Base-by-base conservation (phyloP, 2,888 invertebrate species). In the Mylabris sibirica region DNA sequence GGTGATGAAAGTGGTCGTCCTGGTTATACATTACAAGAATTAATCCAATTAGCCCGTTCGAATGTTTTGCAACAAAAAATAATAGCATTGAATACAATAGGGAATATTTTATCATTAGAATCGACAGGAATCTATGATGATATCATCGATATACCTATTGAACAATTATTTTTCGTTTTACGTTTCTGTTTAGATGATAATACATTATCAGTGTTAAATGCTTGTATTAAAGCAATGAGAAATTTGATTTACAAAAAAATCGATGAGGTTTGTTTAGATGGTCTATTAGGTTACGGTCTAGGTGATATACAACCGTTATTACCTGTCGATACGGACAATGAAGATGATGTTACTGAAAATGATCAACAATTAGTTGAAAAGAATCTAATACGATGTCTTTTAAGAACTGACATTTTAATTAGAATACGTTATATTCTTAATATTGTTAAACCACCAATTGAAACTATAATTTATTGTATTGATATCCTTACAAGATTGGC, bases 1-100 rank as follows among this genome's bases (percentile, higher is more conserved):
- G 97, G 97, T 0, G 93, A 95, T 74, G 98, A 98, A 83, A 93
- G 96, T 8, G 93, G 92, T 71, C 88, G 96, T 70, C 94, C 98
- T 2, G 98, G 98, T 0, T 98, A 98, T 83, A 92, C 96, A 0
- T 83, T 98, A 12, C 93, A 93, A 75, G 98, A 98, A 85, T 84
- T 98, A 0, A 91, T 97, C 77, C 92, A 93, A 72, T 85, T 98
- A 1, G 90, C 92, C 38, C 87, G 92, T 65, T 93, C 94, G 0
- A 88, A 91, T 59, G 87, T 94, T n/a, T 88, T 89, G 20, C 96
- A 96, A 79, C 98, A 98, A 84, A 88, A 96, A 77, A 89, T 92
- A 0, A 87, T 94, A 65, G 94, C 96, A 1, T 86, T 98, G 17
- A 90, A 91, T 69, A 91, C 93, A 0, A 86, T 98, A 38, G 92